Percentiles rank a stretch among this genome's conserved stretches.
These are phyloP conservation scores for Dryococelus australis DNA, from an alignment of 2,888 invertebrate genomes.

Conservation along the genomic window DNA sequence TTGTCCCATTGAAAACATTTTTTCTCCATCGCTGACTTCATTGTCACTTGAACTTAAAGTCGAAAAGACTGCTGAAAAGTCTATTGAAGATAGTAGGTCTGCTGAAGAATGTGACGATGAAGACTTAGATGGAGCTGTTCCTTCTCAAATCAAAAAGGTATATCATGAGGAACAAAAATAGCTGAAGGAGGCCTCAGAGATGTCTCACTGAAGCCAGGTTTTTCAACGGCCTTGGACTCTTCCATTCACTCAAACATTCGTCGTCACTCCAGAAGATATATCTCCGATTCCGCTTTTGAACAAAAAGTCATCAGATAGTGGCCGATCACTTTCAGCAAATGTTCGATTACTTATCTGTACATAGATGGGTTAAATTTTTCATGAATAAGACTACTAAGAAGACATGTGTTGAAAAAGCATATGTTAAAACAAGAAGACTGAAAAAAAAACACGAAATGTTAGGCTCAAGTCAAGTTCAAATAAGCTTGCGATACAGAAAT, in stretches of 20 bases:
- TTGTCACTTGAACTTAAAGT: neutral
- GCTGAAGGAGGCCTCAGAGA: neutral
- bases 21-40: neutral
- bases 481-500: neutral
- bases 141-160: neutral
- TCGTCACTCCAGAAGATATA: conserved; percentile 13
- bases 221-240: neutral
- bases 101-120: neutral
- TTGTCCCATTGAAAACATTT: neutral
- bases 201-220: neutral
- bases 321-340: neutral
- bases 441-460: neutral
- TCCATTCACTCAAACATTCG: neutral
- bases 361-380: neutral
- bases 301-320: neutral
- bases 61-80: neutral
- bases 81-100: neutral
- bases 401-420: neutral
- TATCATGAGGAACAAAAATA: neutral
- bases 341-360: neutral
- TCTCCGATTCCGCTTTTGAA: neutral
- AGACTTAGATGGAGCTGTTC: neutral
- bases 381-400: conserved; percentile 7
- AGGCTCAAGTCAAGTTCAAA: neutral
- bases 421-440: neutral